These are phyloP conservation scores for Drosophila navojoa DNA, from an alignment of 1,140 invertebrate genomes.

Conservation along the genomic window DNA sequence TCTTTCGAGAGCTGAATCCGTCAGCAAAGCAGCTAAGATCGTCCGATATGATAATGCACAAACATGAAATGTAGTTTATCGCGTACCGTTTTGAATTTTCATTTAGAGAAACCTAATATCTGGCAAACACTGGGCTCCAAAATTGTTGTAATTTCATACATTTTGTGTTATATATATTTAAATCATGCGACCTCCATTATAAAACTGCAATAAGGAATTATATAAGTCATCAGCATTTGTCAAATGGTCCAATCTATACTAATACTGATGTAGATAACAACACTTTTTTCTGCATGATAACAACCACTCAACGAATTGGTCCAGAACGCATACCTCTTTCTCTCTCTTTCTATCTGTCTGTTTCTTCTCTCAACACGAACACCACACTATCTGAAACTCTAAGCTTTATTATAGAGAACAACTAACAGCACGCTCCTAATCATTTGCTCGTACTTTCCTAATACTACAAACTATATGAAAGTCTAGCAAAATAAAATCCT, in stretches of 20 bases:
- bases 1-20: conserved; percentile 2
- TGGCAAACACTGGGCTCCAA: conserved; percentile 54
- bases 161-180: conserved; percentile 65
- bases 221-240: conserved; percentile 41
- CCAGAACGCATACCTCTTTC: conserved; percentile 30
- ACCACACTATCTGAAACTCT: conserved; percentile 28
- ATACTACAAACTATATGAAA: conserved; percentile 51
- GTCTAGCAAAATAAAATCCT: conserved; percentile 59
- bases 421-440: conserved; percentile 41
- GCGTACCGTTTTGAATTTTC: conserved; percentile 29
- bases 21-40: conserved; percentile 20
- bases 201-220: conserved; percentile 60
- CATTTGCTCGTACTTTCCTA: conserved; percentile 49
- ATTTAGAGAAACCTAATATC: conserved; percentile 55
- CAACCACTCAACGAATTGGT: conserved; percentile 33
- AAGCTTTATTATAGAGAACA: conserved; percentile 22
- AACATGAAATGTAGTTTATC: conserved; percentile 5
- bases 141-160: conserved; percentile 61
- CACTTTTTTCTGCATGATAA: conserved; percentile 34
- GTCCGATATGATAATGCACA: conserved; percentile 11
- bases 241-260: conserved; percentile 29
- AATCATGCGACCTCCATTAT: conserved; percentile 66
- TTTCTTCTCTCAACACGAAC: conserved; percentile 15
- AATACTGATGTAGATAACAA: conserved; percentile 18
- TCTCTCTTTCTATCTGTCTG: conserved; percentile 4